Percentiles rank a stretch among this genome's conserved stretches.
phyloP scores from a whole-genome alignment of 2,888 invertebrate species.

The Rhorus exstirpatorius region DNA sequence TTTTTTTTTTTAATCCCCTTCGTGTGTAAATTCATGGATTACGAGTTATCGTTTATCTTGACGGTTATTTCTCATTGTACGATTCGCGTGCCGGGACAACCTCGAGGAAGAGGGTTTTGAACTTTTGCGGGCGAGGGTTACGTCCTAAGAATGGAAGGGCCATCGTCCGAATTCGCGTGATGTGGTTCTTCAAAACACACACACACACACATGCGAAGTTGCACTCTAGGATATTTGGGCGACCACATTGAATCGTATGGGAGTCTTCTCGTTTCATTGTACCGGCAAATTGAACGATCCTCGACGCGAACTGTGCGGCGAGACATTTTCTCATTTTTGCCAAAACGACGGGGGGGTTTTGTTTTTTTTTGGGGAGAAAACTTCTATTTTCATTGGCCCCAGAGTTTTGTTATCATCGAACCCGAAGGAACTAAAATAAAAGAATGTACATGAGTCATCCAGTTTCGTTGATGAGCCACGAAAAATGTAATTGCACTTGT shows the following conservation, averaged over 20 bases:
- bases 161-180: not conserved
- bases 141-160: slow-evolving; percentile 14
- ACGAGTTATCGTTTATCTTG: not conserved
- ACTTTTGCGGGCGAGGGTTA: slow-evolving; percentile 34
- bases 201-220: not conserved
- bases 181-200: no score
- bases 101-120: slow-evolving; percentile 43
- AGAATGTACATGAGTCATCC: slow-evolving; percentile 11
- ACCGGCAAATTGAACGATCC: slow-evolving; percentile 41
- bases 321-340: slow-evolving; percentile 43
- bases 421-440: not conserved
- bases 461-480: slow-evolving; percentile 44
- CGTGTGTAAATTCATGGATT: not conserved
- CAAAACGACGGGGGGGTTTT: no score
- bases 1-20: not conserved
- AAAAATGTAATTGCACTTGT: slow-evolving; percentile 61
- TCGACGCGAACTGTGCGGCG: slow-evolving; percentile 9
- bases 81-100: slow-evolving; percentile 9
- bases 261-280: not conserved
- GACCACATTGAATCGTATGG: slow-evolving; percentile 11
- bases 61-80: not conserved
- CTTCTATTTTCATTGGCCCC: slow-evolving; percentile 2
- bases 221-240: slow-evolving; percentile 18
- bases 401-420: slow-evolving; percentile 22
- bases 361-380: no score